Evolutionary conservation across 2,797 vertebrate species (phyloP), one percentile per base, ranked within the genome.

Genomic region (Rachycentron canadum): DNA sequence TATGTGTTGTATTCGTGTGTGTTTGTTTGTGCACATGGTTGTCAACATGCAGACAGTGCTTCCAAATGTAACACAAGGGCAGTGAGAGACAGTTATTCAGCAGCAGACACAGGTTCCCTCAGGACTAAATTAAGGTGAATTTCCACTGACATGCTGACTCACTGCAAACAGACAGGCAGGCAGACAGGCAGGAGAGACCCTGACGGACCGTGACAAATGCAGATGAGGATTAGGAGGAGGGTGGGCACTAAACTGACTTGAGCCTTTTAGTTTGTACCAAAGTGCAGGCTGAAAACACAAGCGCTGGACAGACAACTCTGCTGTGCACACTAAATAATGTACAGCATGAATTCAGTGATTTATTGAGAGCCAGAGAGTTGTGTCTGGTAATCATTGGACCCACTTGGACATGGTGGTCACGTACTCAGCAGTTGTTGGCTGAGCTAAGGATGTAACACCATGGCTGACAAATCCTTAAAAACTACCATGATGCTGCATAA

Each of bases 51-150:
- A 69, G 40, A 21, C 23, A 2, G 14, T 13, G 17, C 41, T 40
- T 59, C 28, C 12, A 49, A 60, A 70, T 6, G 34, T 55, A 56
- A 19, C 59, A 7, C 26, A 11, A 30, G 11, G 38, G 38, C 10
- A 12, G 38, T 47, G 38, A 58, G 65, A 74, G 59, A 73, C 69
- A 4, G 59, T 38, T 3, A 11, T 67, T 56, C 58, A 50, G 73
- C 50, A 21, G 62, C 74, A 81, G 67, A 30, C 67, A 23, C 52
- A 28, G 13, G 16, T 36, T 79, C 79, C 83, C 76, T 69, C 67
- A 0, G 62, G 83, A 78, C 66, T 67, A 36, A 81, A 68, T 78
- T 75, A 74, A 63, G 38, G 62, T 50, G 52, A 67, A 26, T 74
- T 67, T 60, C 43, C 25, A 5, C 7, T 2, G 19, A 66, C 52